Conservation (phyloP, 92 coral and sea anemone species). For the Palythoa grandiflora region DNA sequence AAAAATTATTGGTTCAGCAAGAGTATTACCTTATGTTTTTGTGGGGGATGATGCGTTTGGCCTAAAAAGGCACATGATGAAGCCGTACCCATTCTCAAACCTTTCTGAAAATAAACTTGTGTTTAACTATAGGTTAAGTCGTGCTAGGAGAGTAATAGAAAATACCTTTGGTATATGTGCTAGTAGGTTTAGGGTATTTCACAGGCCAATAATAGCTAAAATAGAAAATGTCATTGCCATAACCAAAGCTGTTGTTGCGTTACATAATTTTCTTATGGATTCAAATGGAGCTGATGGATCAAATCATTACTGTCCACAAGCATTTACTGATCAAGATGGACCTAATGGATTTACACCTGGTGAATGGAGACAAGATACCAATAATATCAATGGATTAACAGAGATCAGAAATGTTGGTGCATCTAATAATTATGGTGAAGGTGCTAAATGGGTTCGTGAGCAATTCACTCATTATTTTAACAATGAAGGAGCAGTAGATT, state of each 20-base stretch:
- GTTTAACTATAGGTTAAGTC: slow-evolving; percentile 6
- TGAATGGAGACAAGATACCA: slow-evolving; percentile 11
- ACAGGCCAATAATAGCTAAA: slow-evolving; percentile 3
- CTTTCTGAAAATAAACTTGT: neutral
- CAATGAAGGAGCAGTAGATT: slow-evolving; percentile 2
- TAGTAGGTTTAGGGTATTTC: slow-evolving; percentile 8
- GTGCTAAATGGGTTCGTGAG: slow-evolving; percentile 8
- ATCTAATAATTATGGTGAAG: slow-evolving; percentile 12
- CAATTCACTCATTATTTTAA: slow-evolving; percentile 10
- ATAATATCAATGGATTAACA: slow-evolving; percentile 11
- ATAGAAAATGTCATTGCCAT: slow-evolving; percentile 11
- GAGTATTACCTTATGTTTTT: neutral
- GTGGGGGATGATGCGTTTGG: slow-evolving; percentile 10
- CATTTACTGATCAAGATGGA: slow-evolving; percentile 14
- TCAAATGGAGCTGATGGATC: slow-evolving; percentile 18
- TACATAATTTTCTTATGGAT: slow-evolving; percentile 11
- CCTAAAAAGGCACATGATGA: slow-evolving; percentile 12
- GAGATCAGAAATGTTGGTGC: slow-evolving; percentile 15
- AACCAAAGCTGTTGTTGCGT: slow-evolving; percentile 15
- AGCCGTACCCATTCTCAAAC: slow-evolving; percentile 13
- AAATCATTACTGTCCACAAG: slow-evolving; percentile 8
- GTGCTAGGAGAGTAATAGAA: slow-evolving; percentile 1
- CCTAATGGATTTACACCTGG: slow-evolving; percentile 12
- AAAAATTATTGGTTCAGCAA: slow-evolving; percentile 3
- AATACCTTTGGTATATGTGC: slow-evolving; percentile 17